These are phyloP conservation scores for Microplitis demolitor DNA, from an alignment of 1,140 invertebrate genomes.

Conservation along the genomic window DNA sequence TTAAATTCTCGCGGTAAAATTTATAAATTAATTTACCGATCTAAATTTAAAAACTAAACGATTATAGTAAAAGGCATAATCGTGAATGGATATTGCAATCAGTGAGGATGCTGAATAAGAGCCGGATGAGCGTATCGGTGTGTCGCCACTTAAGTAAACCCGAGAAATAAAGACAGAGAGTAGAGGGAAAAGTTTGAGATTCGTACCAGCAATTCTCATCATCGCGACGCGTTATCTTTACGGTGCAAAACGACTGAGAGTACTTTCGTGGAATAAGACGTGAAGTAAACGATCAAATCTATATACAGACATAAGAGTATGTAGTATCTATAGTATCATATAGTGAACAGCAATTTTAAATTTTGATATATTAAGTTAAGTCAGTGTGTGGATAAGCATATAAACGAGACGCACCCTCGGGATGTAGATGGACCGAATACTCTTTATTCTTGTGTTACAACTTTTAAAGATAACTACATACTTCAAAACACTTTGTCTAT, in stretches of 20 bases:
- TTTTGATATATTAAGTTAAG: too few species aligned
- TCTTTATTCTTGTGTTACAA: not conserved
- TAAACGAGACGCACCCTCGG: slow-evolving; percentile 19
- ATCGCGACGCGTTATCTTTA: slow-evolving; percentile 10
- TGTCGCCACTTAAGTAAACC: slow-evolving; percentile 1
- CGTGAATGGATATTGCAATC: too few species aligned
- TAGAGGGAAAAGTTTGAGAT: not conserved
- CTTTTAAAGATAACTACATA: not conserved
- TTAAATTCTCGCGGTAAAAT: too few species aligned
- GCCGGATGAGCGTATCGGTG: not conserved
- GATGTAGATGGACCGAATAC: slow-evolving; percentile 16
- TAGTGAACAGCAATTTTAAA: too few species aligned
- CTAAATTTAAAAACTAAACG: too few species aligned
- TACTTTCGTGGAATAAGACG: slow-evolving; percentile 11
- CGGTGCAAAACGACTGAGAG: not conserved
- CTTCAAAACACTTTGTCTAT: not conserved
- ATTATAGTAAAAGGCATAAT: too few species aligned
- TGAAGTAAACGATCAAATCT: slow-evolving; percentile 11
- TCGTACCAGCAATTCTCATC: slow-evolving; percentile 1
- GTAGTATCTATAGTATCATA: not conserved
- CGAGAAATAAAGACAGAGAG: too few species aligned
- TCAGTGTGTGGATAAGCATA: slow-evolving; percentile 2
- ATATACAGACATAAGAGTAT: not conserved
- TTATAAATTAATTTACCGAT: too few species aligned
- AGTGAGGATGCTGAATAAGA: not conserved